Base-by-base conservation (phyloP, 2,888 invertebrate genomes). In the Nycteola revayana region DNA sequence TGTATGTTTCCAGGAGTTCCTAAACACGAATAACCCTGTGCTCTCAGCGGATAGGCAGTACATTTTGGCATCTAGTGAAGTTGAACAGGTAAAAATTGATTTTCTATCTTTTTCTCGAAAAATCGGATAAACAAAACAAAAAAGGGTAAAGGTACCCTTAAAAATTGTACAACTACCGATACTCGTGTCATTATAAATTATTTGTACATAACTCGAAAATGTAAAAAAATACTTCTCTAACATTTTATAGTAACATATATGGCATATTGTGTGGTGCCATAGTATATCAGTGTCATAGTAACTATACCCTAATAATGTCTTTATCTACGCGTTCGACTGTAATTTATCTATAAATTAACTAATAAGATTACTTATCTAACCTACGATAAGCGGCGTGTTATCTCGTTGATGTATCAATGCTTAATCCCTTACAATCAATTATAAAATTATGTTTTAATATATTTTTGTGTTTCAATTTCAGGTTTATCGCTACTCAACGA, bases 401-500 rank as follows among this genome's bases (percentile, higher is more conserved):
- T 14, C 14, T n/a, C 2, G 4, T 21, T 9, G 9, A 24, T 24
- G 2, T 21, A 5, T 1, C 7, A 9, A 10, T 25, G 10, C 7
- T 6, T 25, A 10, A 10, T 25, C 7, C 11, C 7, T 25, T 25
- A 10, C 7, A 10, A 7, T 11, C 1, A 25, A 2, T 4, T 25
- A 7, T 25, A 6, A 10, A 11, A 10, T 5, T 25, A 9, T 21
- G 23, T 1, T 22, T 17, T 3, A 14, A n/a, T n/a, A n/a, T n/a
- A n/a, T n/a, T n/a, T n/a, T n/a, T n/a, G n/a, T 21, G 1, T n/a
- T 8, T 26, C 14, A 48, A 9, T 78, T 77, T 36, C 70, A 93
- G 93, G 90, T 92, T 4, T 94, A 92, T 63, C 84, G 94, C 34
- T 92, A 94, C 61, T 94, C 94, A 0, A 90, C 88, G 0, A 90